Evolutionary conservation across 2,113 vertebrate genomes (phyloP).

Genomic region (western clawed frog (Xenopus tropicalis)): UCB_Xtro_10.0 CM004443.2:45798501-45799000

Average conservation of each 20-base stretch:
- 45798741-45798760: neutral
- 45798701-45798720: no score
- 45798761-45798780: neutral
- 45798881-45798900: slow-evolving; percentile 48
- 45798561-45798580: neutral
- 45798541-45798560: neutral
- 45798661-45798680: no score
- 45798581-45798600: slow-evolving; percentile 32
- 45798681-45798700: no score
- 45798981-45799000: slow-evolving; percentile 45
- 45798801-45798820: slow-evolving; percentile 41
- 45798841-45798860: neutral
- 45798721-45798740: no score
- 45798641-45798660: no score
- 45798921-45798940: slow-evolving; percentile 45
- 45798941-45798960: slow-evolving; percentile 44
- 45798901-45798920: slow-evolving; percentile 39
- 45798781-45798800: slow-evolving; percentile 35
- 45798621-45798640: no score
- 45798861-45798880: slow-evolving; percentile 9
- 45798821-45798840: no score
- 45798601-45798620: neutral
- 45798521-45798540: neutral
- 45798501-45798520: neutral
- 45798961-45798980: slow-evolving; percentile 48